A percentile compares a stretch with the other conserved stretches of the same genome.
phyloP scores from a whole-genome alignment of 2,113 vertebrate species.

The Scophthalmus maximus region DNA sequence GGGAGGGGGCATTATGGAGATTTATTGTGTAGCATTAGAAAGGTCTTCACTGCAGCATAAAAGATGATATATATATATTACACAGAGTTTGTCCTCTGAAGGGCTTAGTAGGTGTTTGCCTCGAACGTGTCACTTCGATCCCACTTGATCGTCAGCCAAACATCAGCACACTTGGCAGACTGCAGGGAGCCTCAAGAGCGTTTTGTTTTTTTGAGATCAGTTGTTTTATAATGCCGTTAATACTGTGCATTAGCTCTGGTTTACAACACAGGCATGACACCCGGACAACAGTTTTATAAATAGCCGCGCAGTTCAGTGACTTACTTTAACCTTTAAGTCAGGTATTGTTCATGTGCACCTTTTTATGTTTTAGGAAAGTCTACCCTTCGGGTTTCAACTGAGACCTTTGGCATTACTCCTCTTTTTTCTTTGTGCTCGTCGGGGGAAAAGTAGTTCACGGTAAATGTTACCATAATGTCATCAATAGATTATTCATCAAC shows the following conservation, averaged over 20 bases:
- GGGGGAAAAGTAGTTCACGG: not conserved
- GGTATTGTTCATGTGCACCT: not conserved
- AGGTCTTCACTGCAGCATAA: constrained; percentile 51
- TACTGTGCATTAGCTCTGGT: constrained; percentile 13
- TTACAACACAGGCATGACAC: constrained; percentile 34
- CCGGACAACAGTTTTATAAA: not conserved
- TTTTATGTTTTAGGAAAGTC: constrained; percentile 15
- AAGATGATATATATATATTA: constrained; percentile 48
- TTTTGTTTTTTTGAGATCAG: constrained; percentile 58
- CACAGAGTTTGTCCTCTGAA: constrained; percentile 63
- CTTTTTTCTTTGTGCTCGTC: constrained; percentile 19
- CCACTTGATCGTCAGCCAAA: constrained; percentile 61
- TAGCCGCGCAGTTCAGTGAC: not conserved
- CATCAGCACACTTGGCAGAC: constrained; percentile 53
- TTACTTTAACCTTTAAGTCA: constrained; percentile 11
- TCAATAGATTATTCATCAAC: constrained; percentile 54
- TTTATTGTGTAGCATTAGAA: constrained; percentile 56
- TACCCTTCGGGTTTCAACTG: not conserved
- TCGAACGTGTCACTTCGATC: constrained; percentile 51
- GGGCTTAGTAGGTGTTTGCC: constrained; percentile 47
- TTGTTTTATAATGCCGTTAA: constrained; percentile 42
- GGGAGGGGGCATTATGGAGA: constrained; percentile 35
- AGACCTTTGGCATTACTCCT: not conserved
- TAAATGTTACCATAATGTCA: constrained; percentile 45
- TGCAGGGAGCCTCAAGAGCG: constrained; percentile 38